Conservation (phyloP, 1,140 invertebrate species). For the Bombus sibiricus region DNA sequence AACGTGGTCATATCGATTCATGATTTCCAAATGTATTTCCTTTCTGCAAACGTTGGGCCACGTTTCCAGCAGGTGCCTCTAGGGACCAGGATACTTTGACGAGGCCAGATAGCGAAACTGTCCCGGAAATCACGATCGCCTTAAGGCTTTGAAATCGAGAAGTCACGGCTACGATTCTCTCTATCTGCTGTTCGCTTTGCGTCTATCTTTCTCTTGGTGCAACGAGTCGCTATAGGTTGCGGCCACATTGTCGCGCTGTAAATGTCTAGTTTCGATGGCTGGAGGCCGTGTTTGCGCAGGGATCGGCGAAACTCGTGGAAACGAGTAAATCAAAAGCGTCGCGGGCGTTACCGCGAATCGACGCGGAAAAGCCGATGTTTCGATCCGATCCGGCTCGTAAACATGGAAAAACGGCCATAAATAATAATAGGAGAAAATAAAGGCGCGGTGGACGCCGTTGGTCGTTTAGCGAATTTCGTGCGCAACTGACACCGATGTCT, state of each 20-base stretch:
- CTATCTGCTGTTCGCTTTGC: background rate
- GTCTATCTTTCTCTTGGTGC: background rate
- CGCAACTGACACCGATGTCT: background rate
- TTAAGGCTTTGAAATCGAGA: conserved; percentile 58
- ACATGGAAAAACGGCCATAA: conserved; percentile 4
- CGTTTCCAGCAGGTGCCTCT: background rate
- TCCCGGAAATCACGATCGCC: conserved; percentile 49
- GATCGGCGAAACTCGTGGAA: background rate
- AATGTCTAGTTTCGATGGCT: conserved; percentile 46
- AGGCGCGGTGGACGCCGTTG: background rate
- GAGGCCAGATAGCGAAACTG: conserved; percentile 3
- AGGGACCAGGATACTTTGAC: conserved; percentile 36
- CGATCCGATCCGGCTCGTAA: conserved; percentile 1
- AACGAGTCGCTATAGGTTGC: conserved; percentile 22
- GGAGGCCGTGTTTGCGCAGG: conserved; percentile 2
- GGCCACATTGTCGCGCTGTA: conserved; percentile 43
- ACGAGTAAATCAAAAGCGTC: conserved; percentile 43
- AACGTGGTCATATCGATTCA: no score
- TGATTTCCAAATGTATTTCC: conserved; percentile 32
- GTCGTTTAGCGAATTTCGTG: background rate
- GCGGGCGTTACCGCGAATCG: background rate
- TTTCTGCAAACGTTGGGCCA: conserved; percentile 1
- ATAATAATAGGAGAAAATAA: conserved; percentile 11
- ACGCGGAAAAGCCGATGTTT: conserved; percentile 23
- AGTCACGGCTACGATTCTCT: conserved; percentile 50